phyloP scores from a whole-genome alignment of 2,113 vertebrate genomes.

The Prunella himalayana region DNA sequence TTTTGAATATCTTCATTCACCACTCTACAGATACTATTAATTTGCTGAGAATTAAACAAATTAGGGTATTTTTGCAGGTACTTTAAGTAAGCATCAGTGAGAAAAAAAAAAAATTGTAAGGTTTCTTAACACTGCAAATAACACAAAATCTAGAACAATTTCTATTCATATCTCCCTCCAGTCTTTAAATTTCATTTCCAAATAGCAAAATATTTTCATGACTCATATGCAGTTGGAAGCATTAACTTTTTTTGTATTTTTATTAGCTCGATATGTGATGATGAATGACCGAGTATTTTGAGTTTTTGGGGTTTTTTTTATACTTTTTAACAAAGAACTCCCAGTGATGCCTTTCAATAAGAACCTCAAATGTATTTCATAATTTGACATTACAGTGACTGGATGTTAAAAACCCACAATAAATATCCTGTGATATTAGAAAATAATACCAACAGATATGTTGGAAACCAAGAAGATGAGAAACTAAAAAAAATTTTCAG shows the following conservation, averaged over 20 bases:
- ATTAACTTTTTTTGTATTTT: background rate
- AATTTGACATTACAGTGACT: background rate
- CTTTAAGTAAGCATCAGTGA: fast-evolving
- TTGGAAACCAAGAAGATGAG: background rate
- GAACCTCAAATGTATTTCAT: background rate
- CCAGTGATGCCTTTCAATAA: background rate
- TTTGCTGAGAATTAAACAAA: background rate
- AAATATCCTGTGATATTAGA: background rate
- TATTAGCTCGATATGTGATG: background rate
- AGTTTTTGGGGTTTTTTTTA: fast-evolving
- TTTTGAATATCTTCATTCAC: background rate
- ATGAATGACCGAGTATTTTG: background rate
- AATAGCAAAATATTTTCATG: background rate
- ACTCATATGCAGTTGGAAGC: background rate
- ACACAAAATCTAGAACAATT: background rate
- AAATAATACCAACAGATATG: background rate
- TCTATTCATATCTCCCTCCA: background rate
- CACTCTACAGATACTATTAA: background rate
- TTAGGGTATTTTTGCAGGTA: background rate
- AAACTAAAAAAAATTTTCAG: background rate
- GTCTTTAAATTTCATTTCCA: background rate
- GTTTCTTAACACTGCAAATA: background rate
- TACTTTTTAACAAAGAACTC: background rate
- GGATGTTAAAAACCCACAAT: background rate
- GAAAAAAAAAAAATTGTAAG: background rate